Evolutionary conservation across 2,797 vertebrate species (phyloP).

Genomic region (Zenarchopterus dispar): DNA sequence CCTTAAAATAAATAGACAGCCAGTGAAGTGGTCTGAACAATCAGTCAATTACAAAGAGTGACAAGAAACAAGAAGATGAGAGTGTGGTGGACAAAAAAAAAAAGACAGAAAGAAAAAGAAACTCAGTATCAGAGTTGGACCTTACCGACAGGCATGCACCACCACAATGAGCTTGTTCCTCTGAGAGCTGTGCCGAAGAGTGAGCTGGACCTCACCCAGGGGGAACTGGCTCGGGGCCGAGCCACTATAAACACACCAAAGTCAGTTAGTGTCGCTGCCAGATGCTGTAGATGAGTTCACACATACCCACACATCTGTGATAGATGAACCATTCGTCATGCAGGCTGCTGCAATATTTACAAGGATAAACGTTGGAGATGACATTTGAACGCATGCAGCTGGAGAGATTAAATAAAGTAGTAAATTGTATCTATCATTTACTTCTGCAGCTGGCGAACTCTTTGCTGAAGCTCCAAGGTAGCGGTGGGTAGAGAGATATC

Average conservation of each 20-base stretch:
- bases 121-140: neutral
- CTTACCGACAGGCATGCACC: conserved; percentile 93
- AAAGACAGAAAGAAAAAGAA: neutral
- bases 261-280: conserved; percentile 41
- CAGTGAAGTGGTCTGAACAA: neutral
- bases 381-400: neutral
- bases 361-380: neutral
- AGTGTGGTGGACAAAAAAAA: neutral
- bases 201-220: conserved; percentile 95
- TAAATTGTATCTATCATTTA: conserved; percentile 55
- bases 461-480: conserved; percentile 91
- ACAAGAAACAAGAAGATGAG: neutral
- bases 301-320: neutral
- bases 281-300: conserved; percentile 9
- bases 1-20: neutral
- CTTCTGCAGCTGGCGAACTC: conserved; percentile 94
- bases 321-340: neutral
- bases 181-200: conserved; percentile 94
- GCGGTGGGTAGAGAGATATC: conserved; percentile 93
- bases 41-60: neutral
- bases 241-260: conserved; percentile 83
- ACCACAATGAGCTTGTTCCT: conserved; percentile 97
- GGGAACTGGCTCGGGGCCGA: conserved; percentile 88
- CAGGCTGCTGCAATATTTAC: neutral
- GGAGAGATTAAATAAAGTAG: conserved; percentile 8